Evolutionary conservation across 2,113 vertebrate genomes (phyloP), one percentile per base, ranked within the genome.

Genomic region (Nasalis larvatus): DNA sequence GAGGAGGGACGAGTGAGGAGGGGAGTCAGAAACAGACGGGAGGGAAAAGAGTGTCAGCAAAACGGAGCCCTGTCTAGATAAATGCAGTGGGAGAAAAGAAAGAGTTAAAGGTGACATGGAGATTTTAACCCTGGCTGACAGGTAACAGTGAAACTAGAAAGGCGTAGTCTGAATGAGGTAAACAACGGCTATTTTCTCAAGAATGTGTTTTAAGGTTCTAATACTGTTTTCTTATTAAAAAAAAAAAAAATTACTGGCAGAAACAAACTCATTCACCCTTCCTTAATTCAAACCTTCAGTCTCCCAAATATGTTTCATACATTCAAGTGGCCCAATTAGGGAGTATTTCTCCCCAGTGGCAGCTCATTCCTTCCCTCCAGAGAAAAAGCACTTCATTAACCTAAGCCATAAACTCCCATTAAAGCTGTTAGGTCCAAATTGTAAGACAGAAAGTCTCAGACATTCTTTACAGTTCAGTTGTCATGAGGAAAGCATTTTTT

Each of bases 201-300:
- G 60, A 89, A 93, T 45, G 76, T 20, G 47, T 21, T 21, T 81
- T 35, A 80, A 23, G 17, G 40, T 32, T 42, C 60, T 52, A 63
- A 49, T 9, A 73, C 37, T 49, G 6, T 27, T 56, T 89, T 66
- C 86, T 90, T 37, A 81, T 56, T 32, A 6, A 12, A 4, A 10
- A 58, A 58, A 87, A 87, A 91, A 86, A 89, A 89, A 77, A 78
- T 52, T 68, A 81, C 16, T 66, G 17, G 77, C 45, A 86, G 84
- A 92, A 93, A 91, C n/a, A 63, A 91, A 86, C 69, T 86, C 52
- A 83, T 52, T 91, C n/a, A 89, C 58, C 63, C 18, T 78, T 6
- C 49, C 49, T 89, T 60, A 86, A 84, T 32, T 86, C n/a, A 91
- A 91, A 95, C 74, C 17, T 30, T 56, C 47, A 58, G 45, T 37